Evolutionary conservation across 2,888 invertebrate genomes (phyloP).

Genomic region (Aphodius sticticus): DNA sequence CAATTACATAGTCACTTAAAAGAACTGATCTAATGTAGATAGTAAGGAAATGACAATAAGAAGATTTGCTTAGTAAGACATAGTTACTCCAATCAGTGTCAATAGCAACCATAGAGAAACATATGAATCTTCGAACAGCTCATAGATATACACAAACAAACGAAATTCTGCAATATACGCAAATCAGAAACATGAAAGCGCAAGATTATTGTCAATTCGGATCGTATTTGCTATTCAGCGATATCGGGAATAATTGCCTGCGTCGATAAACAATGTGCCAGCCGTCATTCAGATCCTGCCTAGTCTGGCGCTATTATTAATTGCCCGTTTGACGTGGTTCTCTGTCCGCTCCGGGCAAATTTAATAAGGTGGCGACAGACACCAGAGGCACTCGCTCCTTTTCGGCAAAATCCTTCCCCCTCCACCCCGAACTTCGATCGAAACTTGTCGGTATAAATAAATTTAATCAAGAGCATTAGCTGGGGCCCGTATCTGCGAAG

Average conservation of each 20-base stretch:
- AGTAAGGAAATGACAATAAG: too few relatives aligned
- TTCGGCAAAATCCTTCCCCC: background rate
- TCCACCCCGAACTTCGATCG: background rate
- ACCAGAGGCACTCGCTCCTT: background rate
- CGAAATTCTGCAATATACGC: background rate
- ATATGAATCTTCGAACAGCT: too few relatives aligned
- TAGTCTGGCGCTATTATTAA: background rate
- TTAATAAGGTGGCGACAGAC: background rate
- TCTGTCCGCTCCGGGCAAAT: background rate
- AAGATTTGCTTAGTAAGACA: too few relatives aligned
- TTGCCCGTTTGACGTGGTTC: background rate
- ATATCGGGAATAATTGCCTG: background rate
- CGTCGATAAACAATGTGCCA: background rate
- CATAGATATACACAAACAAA: background rate
- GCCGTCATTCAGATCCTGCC: background rate
- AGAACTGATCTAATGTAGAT: too few relatives aligned
- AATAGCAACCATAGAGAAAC: too few relatives aligned
- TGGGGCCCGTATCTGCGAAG: slow-evolving; percentile 5
- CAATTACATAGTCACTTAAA: too few relatives aligned
- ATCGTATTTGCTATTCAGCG: background rate
- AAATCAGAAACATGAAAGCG: background rate
- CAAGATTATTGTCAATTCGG: background rate
- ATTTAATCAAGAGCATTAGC: slow-evolving; percentile 32
- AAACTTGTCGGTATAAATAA: slow-evolving; percentile 27
- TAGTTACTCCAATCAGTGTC: too few relatives aligned